Evolutionary conservation across 2,113 vertebrate genomes (phyloP).

Genomic region (Chloebia gouldiae): DNA sequence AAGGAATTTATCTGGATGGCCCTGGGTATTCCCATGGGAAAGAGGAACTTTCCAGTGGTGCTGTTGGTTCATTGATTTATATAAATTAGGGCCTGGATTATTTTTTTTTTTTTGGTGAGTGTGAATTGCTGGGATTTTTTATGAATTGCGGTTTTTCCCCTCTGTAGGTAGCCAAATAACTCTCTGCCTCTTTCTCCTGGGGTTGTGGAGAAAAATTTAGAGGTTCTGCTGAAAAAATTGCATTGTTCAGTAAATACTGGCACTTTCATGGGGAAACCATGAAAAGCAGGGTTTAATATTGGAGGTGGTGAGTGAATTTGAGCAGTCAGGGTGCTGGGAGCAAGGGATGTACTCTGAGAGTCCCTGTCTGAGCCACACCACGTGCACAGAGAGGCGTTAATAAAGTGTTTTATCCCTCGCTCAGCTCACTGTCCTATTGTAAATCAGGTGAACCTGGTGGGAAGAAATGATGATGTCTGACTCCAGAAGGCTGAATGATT

Average conservation of each 20-base stretch:
- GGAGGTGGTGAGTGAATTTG: background rate
- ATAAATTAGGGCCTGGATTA: background rate
- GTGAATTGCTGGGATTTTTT: background rate
- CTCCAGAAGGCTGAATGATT: too few relatives aligned
- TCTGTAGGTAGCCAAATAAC: background rate
- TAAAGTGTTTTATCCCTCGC: background rate
- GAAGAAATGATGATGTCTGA: too few relatives aligned
- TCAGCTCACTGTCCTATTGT: rapidly evolving
- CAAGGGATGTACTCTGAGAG: background rate
- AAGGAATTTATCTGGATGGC: background rate
- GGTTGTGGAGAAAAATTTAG: background rate
- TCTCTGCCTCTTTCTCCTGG: background rate
- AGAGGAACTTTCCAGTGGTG: background rate
- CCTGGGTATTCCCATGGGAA: background rate
- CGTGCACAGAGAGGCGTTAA: rapidly evolving
- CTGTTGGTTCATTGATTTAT: background rate
- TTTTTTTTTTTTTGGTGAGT: background rate
- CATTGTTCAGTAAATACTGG: background rate
- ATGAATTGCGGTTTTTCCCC: background rate
- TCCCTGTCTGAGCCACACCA: background rate
- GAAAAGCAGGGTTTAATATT: background rate
- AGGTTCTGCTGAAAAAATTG: background rate
- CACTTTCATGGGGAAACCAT: background rate
- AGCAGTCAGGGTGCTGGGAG: background rate
- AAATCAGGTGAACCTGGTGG: too few relatives aligned